Base-by-base conservation (phyloP, 1,140 invertebrate species). In the Tribolium castaneum region DNA sequence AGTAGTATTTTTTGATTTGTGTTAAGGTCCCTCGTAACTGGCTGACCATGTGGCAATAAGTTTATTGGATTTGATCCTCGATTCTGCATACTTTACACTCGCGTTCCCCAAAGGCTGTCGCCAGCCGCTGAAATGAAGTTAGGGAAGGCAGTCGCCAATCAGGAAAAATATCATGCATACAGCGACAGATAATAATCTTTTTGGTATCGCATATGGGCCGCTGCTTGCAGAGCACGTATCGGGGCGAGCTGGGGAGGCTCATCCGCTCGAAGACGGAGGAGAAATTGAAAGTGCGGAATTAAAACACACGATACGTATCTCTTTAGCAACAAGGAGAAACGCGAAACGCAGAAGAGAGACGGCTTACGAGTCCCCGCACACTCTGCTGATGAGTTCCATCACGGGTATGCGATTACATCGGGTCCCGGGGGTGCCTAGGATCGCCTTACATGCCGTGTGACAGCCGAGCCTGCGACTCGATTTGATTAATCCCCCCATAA, bases 401-500 rank as follows among this genome's bases (percentile, higher is more conserved):
- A 83, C 80, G 82, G 77, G 78, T 81, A 82, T 82, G 82, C 82
- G 80, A 82, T 82, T 82, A 82, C 80, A 81, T 78, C 80, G 75
- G 45, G 77, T 80, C 78, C 82, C 75, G 34, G 71, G 79, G 77
- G 80, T 77, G 76, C 71, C 22, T 51, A 59, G 82, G 79, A 82
- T 83, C 80, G 75, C 81, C 81, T 82, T 83, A 82, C 82, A 83
- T 83, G 77, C 75, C 75, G 76, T 82, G 80, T 83, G 82, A 83
- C 81, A 82, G 79, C 71, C 79, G 80, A 82, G 73, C 74, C 71
- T 80, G 76, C 77, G 79, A 80, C 80, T 82, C 82, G 80, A 83
- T 83, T 83, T 83, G 82, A 83, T 83, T 83, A 83, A 83, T 83
- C 82, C 79, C 77, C 76, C 75, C 75, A 81, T 82, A 81, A 82